phyloP scores from a whole-genome alignment of 2,113 vertebrate species.

The Anarrhichthys ocellatus region DNA sequence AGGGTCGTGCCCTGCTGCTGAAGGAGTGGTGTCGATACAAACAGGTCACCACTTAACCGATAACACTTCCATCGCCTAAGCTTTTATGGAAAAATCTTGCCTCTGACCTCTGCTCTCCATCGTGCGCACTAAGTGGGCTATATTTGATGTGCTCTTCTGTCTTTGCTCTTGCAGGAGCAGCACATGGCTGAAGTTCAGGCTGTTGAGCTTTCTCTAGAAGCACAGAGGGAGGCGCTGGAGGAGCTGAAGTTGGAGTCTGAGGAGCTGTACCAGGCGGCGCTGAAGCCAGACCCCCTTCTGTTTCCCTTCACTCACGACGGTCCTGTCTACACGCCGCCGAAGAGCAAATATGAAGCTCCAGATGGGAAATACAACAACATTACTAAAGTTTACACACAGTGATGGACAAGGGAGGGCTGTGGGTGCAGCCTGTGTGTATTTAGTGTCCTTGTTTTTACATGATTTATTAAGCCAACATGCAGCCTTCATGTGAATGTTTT shows the following conservation, averaged over 20 bases:
- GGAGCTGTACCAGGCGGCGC: constrained; percentile 88
- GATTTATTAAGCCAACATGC: constrained; percentile 7
- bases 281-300: constrained; percentile 83
- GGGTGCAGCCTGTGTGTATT: not conserved
- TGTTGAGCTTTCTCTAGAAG: constrained; percentile 81
- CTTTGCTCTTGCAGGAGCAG: constrained; percentile 76
- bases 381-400: constrained; percentile 91
- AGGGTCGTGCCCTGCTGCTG: constrained; percentile 88
- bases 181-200: constrained; percentile 84
- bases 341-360: constrained; percentile 86
- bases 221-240: constrained; percentile 89
- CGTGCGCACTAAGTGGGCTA: not conserved
- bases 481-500: not conserved
- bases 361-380: constrained; percentile 91
- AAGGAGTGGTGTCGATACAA: constrained; percentile 91
- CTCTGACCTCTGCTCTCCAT: constrained; percentile 2
- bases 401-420: constrained; percentile 36
- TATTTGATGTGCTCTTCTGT: not conserved
- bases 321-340: constrained; percentile 86
- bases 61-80: not conserved
- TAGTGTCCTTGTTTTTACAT: not conserved
- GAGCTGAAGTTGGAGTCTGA: constrained; percentile 89
- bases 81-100: constrained; percentile 21
- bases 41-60: constrained; percentile 66
- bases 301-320: constrained; percentile 90